Base-by-base conservation (phyloP, 2,888 invertebrate genomes). In the Cetonia aurata region DNA sequence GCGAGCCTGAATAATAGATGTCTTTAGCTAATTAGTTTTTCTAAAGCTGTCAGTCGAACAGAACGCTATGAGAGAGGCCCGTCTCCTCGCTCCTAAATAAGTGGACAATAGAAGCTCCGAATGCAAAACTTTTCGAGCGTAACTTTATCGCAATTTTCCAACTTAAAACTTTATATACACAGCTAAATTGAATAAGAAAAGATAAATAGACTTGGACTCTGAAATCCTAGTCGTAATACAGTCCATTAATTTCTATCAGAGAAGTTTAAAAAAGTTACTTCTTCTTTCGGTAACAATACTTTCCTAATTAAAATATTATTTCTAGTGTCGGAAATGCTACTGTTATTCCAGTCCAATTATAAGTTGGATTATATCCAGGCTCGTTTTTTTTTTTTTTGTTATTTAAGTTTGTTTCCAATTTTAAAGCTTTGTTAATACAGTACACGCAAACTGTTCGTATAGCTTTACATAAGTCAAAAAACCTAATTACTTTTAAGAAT, bases 1-100 rank as follows among this genome's bases (percentile, higher is more conserved):
- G 9, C 9, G 37, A 37, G 10, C 37, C 9, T 37, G 37, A 57
- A 57, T 57, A 57, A 41, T 10, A n/a, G 19, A 37, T 33, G n/a
- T 56, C 33, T 17, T 41, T 17, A 19, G 17, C 57, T 52, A 52
- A 52, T 52, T 52, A 52, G 52, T 52, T 52, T 52, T 25, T 52
- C 52, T 52, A 52, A 52, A 52, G 25, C 19, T 19, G 52, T 17
- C 52, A 15, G 25, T 17, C 52, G 19, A 10, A 25, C 52, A 52
- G 52, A 19, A 19, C 25, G 52, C 10, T 52, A 19, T 19, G 25
- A 52, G 15, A 19, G 13, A 15, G 46, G 50, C 6, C 15, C 50
- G 10, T 50, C 19, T 46, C 15, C 15, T 13, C 6, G 19, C 50
- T 53, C 15, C 37, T n/a, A 37, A 56, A 56, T 33, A 56, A 37